Evolutionary conservation across 2,888 invertebrate species (phyloP).

Genomic region (Cephus runcator): DNA sequence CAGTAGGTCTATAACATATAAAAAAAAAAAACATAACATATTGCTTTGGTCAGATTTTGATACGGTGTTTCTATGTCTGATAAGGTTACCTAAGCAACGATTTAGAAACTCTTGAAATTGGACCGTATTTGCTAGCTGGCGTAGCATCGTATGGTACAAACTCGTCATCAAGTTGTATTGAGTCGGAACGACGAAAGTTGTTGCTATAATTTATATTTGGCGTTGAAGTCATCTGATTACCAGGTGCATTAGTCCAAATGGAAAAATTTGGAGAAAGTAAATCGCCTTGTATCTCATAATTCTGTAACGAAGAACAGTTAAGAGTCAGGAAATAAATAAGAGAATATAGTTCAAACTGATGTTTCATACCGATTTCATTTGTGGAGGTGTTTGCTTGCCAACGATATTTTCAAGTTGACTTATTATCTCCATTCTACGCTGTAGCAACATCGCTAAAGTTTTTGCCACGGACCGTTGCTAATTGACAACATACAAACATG

Average conservation of each 20-base stretch:
- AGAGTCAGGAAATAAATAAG: background rate
- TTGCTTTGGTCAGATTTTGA: background rate
- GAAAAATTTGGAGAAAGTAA: conserved; percentile 53
- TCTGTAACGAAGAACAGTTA: conserved; percentile 25
- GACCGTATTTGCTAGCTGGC: conserved; percentile 75
- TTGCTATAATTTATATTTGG: conserved; percentile 53
- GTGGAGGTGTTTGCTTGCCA: conserved; percentile 62
- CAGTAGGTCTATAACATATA: conserved; percentile 40
- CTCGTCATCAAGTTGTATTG: conserved; percentile 72
- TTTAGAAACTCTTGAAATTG: conserved; percentile 70
- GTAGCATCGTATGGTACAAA: conserved; percentile 77
- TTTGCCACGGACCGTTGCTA: conserved; percentile 65
- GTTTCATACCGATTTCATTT: conserved; percentile 51
- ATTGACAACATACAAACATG: conserved; percentile 19
- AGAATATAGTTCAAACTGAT: background rate
- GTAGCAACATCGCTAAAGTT: conserved; percentile 70
- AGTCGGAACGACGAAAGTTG: conserved; percentile 68
- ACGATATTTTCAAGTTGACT: conserved; percentile 72
- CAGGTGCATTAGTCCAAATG: conserved; percentile 57
- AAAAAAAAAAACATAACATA: background rate
- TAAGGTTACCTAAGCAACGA: conserved; percentile 50
- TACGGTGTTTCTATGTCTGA: background rate
- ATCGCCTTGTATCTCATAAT: conserved; percentile 54
- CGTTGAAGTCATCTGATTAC: conserved; percentile 44
- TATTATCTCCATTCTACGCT: conserved; percentile 72